Percentiles rank a stretch among this genome's conserved stretches.
phyloP scores from a whole-genome alignment of 2,797 vertebrate genomes.

The Protosalanx chinensis region DNA sequence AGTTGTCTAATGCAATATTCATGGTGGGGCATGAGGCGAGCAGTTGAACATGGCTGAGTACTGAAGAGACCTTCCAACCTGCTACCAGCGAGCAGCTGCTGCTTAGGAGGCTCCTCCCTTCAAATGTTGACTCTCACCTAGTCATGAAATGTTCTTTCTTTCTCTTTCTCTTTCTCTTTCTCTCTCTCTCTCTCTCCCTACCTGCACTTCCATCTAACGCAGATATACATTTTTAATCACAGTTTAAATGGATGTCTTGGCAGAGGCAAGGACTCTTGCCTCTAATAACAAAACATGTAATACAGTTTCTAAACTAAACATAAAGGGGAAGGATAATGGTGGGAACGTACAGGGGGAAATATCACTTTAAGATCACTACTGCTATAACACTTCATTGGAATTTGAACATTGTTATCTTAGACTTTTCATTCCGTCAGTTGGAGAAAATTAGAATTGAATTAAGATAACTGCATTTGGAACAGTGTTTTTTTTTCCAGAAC shows the following conservation, averaged over 20 bases:
- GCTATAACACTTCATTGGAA: constrained; percentile 62
- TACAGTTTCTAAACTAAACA: constrained; percentile 74
- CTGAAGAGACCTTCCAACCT: constrained; percentile 69
- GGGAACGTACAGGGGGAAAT: constrained; percentile 47
- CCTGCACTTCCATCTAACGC: constrained; percentile 59
- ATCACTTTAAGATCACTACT: constrained; percentile 40
- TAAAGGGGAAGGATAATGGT: constrained; percentile 49
- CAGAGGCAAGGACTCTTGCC: constrained; percentile 71
- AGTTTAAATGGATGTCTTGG: constrained; percentile 79
- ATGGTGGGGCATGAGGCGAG: constrained; percentile 67
- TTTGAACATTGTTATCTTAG: constrained; percentile 63
- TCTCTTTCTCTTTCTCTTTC: constrained; percentile 34
- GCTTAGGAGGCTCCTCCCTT: constrained; percentile 45
- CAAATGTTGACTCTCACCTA: constrained; percentile 41
- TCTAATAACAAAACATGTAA: constrained; percentile 74
- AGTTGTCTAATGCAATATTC: constrained; percentile 76
- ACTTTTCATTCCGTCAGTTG: constrained; percentile 53
- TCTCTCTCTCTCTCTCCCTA: constrained; percentile 25
- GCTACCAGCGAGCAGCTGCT: constrained; percentile 70
- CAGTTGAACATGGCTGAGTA: constrained; percentile 69
- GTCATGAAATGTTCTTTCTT: constrained; percentile 48
- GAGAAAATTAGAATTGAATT: constrained; percentile 71
- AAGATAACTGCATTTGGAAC: constrained; percentile 56
- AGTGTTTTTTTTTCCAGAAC: not conserved
- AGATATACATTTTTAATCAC: constrained; percentile 81